These are phyloP conservation scores for Lepus oiostolus DNA, from an alignment of 2,797 vertebrate genomes.

Conservation along the genomic window DNA sequence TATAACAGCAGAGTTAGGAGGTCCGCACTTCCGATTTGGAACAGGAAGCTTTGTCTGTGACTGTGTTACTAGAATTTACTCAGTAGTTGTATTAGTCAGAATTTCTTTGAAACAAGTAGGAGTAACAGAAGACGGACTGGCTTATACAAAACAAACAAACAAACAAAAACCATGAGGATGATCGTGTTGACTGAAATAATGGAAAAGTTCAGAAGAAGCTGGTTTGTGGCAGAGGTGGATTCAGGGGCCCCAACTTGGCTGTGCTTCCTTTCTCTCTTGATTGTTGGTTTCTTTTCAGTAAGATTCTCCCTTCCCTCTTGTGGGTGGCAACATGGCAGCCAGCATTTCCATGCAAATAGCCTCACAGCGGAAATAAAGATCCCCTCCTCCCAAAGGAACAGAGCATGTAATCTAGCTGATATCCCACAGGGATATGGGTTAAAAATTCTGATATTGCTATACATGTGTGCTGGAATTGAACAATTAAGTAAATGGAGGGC, in stretches of 20 bases:
- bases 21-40: not conserved
- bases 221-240: not conserved
- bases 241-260: not conserved
- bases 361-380: slow-evolving; percentile 3
- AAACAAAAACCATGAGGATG: too few species aligned
- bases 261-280: not conserved
- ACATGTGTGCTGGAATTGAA: not conserved
- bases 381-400: not conserved
- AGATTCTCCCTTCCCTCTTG: not conserved
- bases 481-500: not conserved
- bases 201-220: not conserved
- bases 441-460: not conserved
- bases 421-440: not conserved
- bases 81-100: not conserved
- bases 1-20: not conserved
- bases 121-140: not conserved
- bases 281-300: not conserved
- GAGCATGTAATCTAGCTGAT: not conserved
- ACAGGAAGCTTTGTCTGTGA: not conserved
- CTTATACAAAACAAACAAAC: not conserved
- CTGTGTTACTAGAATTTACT: not conserved
- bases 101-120: slow-evolving; percentile 7
- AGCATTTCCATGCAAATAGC: not conserved
- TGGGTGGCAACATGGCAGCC: not conserved
- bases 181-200: not conserved